Evolutionary conservation across 2,888 invertebrate genomes (phyloP).

Genomic region (Orgyia antiqua): DNA sequence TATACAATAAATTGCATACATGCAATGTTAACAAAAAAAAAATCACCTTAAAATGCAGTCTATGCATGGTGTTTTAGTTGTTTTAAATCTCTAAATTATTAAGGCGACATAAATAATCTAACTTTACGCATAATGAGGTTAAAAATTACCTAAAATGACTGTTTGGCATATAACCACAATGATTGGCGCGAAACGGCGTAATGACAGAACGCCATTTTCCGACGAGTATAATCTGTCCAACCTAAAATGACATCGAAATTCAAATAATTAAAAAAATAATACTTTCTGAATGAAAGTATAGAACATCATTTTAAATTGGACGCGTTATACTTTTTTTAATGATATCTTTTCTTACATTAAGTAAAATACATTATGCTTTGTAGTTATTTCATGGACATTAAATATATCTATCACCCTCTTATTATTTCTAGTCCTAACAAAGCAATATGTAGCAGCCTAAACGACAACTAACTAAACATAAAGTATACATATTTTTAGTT

Average conservation of each 20-base stretch:
- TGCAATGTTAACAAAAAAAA: constrained; percentile 40
- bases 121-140: constrained; percentile 65
- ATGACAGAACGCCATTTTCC: constrained; percentile 4
- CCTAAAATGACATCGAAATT: constrained; percentile 1
- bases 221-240: constrained; percentile 3
- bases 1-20: constrained; percentile 45
- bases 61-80: constrained; percentile 63
- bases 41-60: constrained; percentile 67
- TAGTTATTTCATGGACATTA: constrained; percentile 45
- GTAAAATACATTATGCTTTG: constrained; percentile 63
- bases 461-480: constrained; percentile 23
- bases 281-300: background rate
- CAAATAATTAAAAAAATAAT: background rate
- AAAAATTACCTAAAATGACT: constrained; percentile 47
- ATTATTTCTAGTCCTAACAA: constrained; percentile 47
- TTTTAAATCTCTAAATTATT: constrained; percentile 49
- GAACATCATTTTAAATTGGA: constrained; percentile 5
- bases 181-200: background rate
- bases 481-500: constrained; percentile 55
- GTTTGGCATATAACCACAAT: constrained; percentile 28
- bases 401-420: constrained; percentile 45
- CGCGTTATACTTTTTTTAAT: constrained; percentile 1
- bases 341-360: constrained; percentile 25
- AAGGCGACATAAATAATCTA: constrained; percentile 66
- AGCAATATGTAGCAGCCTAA: constrained; percentile 64